These are phyloP conservation scores for Sebastes matsubarae DNA, from an alignment of 2,797 vertebrate genomes.

Conservation along the genomic window DNA sequence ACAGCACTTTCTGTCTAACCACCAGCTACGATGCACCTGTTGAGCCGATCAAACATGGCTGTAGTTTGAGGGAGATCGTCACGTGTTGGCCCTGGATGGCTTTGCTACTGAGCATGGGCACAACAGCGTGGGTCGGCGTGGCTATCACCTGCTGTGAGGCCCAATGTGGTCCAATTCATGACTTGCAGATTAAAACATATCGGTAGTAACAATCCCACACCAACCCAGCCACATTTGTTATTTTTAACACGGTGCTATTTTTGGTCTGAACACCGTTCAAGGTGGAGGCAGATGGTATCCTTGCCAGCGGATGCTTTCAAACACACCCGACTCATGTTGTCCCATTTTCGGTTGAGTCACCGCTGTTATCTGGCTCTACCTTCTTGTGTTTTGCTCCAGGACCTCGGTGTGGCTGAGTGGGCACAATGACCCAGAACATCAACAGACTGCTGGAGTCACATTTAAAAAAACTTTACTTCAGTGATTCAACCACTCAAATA, in stretches of 20 bases:
- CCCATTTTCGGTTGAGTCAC: constrained; percentile 1
- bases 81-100: not conserved
- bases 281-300: not conserved
- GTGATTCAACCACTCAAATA: constrained; percentile 28
- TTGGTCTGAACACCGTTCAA: not conserved
- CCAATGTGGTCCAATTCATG: not conserved
- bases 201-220: not conserved
- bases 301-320: not conserved
- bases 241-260: not conserved
- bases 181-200: not conserved
- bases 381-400: constrained; percentile 1
- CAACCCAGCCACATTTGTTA: fast-evolving
- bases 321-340: constrained; percentile 7
- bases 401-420: not conserved
- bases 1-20: not conserved
- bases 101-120: not conserved
- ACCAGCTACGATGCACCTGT: not conserved
- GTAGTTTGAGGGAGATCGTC: not conserved
- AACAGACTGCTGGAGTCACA: constrained; percentile 3
- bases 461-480: constrained; percentile 43
- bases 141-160: not conserved
- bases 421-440: constrained; percentile 20
- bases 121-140: not conserved
- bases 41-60: not conserved
- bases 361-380: not conserved